Percentiles rank a stretch among this genome's conserved stretches.
These are phyloP conservation scores for Chiloscyllium plagiosum DNA, from an alignment of 2,113 vertebrate species.

Conservation along the genomic window DNA sequence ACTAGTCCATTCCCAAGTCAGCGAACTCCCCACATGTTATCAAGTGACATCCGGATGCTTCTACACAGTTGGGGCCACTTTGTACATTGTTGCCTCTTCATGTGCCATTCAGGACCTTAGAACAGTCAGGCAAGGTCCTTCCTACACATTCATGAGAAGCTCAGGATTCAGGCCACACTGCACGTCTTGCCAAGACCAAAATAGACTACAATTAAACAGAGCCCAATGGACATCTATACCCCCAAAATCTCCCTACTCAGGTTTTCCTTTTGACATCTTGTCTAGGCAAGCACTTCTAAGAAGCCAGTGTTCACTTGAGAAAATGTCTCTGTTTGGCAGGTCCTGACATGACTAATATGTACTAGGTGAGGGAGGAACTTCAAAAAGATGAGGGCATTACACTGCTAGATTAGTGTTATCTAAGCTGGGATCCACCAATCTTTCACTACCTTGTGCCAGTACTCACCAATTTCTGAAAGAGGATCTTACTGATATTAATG, in stretches of 20 bases:
- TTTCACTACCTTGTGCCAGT: conserved; percentile 89
- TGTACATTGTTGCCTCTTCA: conserved; percentile 90
- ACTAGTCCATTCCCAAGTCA: conserved; percentile 90
- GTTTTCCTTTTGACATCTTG: conserved; percentile 77
- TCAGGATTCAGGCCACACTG: conserved; percentile 91
- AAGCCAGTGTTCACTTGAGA: conserved; percentile 95
- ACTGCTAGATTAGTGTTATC: conserved; percentile 58
- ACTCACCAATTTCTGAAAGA: conserved; percentile 84
- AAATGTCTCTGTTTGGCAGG: conserved; percentile 97
- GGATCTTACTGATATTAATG: conserved; percentile 72
- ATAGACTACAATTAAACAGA: conserved; percentile 58
- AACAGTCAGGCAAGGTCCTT: conserved; percentile 74
- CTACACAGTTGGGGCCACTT: conserved; percentile 95
- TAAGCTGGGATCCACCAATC: conserved; percentile 65
- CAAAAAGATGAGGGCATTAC: conserved; percentile 54
- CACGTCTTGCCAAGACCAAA: conserved; percentile 99
- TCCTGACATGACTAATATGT: conserved; percentile 99
- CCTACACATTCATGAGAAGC: conserved; percentile 84
- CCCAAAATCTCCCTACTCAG: conserved; percentile 53
- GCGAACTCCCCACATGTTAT: conserved; percentile 91
- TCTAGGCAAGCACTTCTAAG: conserved; percentile 99
- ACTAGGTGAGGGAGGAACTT: conserved; percentile 97
- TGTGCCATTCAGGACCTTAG: conserved; percentile 87
- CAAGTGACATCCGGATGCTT: conserved; percentile 99
- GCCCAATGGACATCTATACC: conserved; percentile 46